Evolutionary conservation across 2,888 invertebrate genomes (phyloP), one percentile per base, ranked within the genome.

Genomic region (Melanostoma scalare): DNA sequence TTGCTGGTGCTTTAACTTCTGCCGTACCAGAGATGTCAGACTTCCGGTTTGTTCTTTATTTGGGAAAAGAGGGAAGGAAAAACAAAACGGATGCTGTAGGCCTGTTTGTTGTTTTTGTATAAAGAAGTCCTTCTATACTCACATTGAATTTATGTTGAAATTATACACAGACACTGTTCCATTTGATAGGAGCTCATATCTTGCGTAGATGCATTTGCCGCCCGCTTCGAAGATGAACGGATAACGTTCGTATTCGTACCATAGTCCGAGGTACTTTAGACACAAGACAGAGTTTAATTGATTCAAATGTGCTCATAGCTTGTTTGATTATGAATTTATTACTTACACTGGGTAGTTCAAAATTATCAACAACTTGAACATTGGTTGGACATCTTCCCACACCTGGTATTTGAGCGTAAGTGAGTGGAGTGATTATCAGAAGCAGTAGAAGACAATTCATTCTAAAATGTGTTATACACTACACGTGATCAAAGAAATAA

Each of bases 171-270:
- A 90, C 4, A 93, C 89, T n/a, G 89, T 88, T 1, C 91, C 91
- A 74, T 92, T 77, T 5, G 79, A 55, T 87, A 87, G 90, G 75
- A 85, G 87, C 84, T 88, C 89, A 89, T 95, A 95, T 81, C 93
- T 92, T 0, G 95, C 94, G 0, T 94, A 93, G 60, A 95, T 93
- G 89, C 96, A 96, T 88, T 93, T 94, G 8, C 94, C 95, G 2
- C 94, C 94, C 9, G 94, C 89, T 89, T 95, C 94, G 89, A 95
- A 95, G 44, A 95, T 87, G 35, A 94, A 93, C 87, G 95, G 95
- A 89, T 95, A 96, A 86, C 94, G 93, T 89, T 95, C 94, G 8
- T 93, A 93, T 90, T 96, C 95, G 88, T 94, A 96, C 96, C 96
- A 96, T 88, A 93, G 93, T 38, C 96, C 96, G 80, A 94, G 87